Evolutionary conservation across 2,797 vertebrate genomes (phyloP).

Genomic region (Eutrigla gurnardus): DNA sequence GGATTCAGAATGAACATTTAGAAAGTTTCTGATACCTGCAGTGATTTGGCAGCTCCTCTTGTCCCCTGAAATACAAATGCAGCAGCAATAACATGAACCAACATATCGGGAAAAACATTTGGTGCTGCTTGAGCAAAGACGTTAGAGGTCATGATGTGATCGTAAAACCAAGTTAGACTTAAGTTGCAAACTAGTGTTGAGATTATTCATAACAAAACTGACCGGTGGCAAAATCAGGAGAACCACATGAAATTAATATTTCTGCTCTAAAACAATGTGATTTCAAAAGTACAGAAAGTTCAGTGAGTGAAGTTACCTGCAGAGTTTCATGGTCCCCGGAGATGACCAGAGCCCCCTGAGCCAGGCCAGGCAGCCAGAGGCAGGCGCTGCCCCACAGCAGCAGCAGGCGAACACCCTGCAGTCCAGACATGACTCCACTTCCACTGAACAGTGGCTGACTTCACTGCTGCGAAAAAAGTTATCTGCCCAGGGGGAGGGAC

Average conservation of each 20-base stretch:
- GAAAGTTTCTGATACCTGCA: constrained; percentile 59
- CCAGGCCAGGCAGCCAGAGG: constrained; percentile 48
- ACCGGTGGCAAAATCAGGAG: background rate
- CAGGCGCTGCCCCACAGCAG: constrained; percentile 71
- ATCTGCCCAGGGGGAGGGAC: constrained; percentile 57
- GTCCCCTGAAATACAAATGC: constrained; percentile 58
- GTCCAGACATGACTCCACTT: constrained; percentile 78
- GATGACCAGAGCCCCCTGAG: constrained; percentile 61
- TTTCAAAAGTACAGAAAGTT: background rate
- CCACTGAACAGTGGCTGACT: constrained; percentile 59
- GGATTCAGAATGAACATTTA: background rate
- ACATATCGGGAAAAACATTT: background rate
- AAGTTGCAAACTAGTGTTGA: background rate
- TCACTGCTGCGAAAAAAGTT: constrained; percentile 38
- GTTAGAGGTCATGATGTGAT: background rate
- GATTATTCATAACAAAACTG: background rate
- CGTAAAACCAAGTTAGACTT: background rate
- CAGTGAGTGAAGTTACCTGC: constrained; percentile 54
- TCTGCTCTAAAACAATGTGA: rapidly evolving
- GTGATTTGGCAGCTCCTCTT: constrained; percentile 32
- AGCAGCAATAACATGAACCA: constrained; percentile 1
- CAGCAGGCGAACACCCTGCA: constrained; percentile 60
- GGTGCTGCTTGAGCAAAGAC: background rate
- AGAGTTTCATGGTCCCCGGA: constrained; percentile 23
- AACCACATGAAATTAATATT: rapidly evolving